Percentiles rank a stretch among this genome's conserved stretches.
Conservation (phyloP, 2,797 vertebrate genomes). For the Crocidura indochinensis region DNA sequence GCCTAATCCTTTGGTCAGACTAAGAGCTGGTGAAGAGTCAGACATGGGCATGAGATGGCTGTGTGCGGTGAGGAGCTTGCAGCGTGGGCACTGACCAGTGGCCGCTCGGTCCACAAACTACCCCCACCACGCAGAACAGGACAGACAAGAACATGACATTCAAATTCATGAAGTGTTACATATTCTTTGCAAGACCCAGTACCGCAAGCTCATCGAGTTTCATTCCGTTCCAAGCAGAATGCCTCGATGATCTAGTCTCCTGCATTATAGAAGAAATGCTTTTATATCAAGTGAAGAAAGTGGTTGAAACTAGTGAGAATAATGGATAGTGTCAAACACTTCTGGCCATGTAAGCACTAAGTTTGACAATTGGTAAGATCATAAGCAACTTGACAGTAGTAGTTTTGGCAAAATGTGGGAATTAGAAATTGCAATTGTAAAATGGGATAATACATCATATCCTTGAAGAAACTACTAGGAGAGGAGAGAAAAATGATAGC, state of each 20-base stretch:
- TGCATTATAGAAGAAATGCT: background rate
- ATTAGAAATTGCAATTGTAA: background rate
- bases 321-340: background rate
- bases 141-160: constrained; percentile 87
- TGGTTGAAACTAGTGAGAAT: background rate
- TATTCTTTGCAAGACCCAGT: no score
- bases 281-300: background rate
- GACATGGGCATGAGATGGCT: no score
- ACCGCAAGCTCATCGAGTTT: no score
- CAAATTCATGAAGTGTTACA: no score
- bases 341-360: background rate
- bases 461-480: background rate
- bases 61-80: no score
- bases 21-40: constrained; percentile 73
- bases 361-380: background rate
- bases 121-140: constrained; percentile 95
- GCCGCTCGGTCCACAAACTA: constrained; percentile 94
- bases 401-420: background rate
- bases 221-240: no score
- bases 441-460: background rate
- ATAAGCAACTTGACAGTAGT: background rate
- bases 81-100: no score
- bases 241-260: no score
- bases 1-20: constrained; percentile 94
- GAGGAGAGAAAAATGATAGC: background rate